phyloP scores from a whole-genome alignment of 2,113 vertebrate genomes.

The Vicugna pacos region DNA sequence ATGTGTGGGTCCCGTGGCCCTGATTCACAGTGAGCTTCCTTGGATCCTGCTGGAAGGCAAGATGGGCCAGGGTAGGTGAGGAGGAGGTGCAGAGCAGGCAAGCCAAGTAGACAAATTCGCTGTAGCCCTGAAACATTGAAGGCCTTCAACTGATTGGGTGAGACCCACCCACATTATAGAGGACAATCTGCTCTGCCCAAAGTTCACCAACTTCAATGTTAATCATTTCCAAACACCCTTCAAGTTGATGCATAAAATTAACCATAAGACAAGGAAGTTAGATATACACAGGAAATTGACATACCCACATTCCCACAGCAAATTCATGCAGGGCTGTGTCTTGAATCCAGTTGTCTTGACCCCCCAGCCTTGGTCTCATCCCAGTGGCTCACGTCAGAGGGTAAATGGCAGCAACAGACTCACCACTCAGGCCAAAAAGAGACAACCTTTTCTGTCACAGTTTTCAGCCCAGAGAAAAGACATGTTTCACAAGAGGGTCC shows the following conservation, averaged over 20 bases:
- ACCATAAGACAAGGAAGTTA: not conserved
- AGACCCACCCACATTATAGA: not conserved
- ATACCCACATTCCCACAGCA: not conserved
- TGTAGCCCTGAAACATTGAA: not conserved
- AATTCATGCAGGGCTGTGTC: not conserved
- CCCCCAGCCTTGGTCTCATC: not conserved
- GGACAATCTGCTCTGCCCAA: not conserved
- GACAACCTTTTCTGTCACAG: not conserved
- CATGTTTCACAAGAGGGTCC: not conserved
- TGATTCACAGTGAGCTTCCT: not conserved
- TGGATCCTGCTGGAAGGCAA: not conserved
- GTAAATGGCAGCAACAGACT: not conserved
- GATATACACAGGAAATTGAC: not conserved
- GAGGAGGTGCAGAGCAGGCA: not conserved
- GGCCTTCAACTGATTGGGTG: not conserved
- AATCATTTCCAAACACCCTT: not conserved
- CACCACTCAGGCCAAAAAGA: not conserved
- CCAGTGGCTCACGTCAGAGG: not conserved
- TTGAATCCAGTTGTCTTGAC: not conserved
- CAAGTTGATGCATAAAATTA: not conserved
- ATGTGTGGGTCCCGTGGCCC: not conserved
- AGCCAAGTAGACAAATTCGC: not conserved
- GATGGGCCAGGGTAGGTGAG: not conserved
- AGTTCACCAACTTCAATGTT: not conserved
- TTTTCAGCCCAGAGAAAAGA: not conserved